These are phyloP conservation scores for Emydura subglobosa DNA, from an alignment of 2,113 vertebrate genomes.

Conservation along the genomic window DNA sequence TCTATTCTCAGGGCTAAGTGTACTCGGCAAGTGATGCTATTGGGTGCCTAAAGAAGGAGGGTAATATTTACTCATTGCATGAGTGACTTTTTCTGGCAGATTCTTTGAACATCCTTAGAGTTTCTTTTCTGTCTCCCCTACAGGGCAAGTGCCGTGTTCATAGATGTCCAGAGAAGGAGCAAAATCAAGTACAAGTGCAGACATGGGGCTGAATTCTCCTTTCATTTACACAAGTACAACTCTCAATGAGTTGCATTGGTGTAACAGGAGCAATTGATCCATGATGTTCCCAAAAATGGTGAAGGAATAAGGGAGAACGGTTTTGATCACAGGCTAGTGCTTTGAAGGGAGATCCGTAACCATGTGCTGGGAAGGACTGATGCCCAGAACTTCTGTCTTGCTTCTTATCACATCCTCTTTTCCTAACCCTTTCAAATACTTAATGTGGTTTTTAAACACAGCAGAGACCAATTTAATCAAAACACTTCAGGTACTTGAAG, in stretches of 20 bases:
- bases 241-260: not conserved
- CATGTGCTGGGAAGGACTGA: not conserved
- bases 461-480: accelerated
- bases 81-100: not conserved
- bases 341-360: not conserved
- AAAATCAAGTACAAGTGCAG: not conserved
- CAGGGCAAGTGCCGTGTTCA: not conserved
- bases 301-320: not conserved
- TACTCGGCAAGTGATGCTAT: not conserved
- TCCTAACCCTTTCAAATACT: not conserved
- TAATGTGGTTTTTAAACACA: not conserved
- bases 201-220: not conserved
- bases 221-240: not conserved
- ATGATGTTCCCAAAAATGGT: not conserved
- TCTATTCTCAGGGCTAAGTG: not conserved
- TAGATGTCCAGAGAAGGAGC: not conserved
- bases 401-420: not conserved
- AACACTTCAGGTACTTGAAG: not conserved
- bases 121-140: not conserved
- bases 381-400: not conserved
- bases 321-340: not conserved
- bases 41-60: not conserved
- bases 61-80: not conserved
- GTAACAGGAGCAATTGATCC: not conserved
- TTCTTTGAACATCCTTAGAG: not conserved